phyloP scores from a whole-genome alignment of 2,888 invertebrate species.

The Dicranocentrus wangi region DNA sequence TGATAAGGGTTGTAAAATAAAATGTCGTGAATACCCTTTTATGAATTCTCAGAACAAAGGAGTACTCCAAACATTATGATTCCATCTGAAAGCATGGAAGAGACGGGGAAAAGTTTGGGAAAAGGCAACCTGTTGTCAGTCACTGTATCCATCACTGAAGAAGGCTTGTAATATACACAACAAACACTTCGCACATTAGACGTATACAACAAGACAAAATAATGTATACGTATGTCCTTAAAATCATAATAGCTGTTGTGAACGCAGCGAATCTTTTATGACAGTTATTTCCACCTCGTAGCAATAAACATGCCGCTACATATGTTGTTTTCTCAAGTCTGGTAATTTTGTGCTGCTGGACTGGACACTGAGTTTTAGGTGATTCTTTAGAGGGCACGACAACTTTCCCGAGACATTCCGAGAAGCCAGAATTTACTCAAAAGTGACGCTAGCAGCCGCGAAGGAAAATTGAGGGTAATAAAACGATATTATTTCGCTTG shows the following conservation, averaged over 20 bases:
- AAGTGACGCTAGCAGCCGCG: constrained; percentile 38
- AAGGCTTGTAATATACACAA: too few relatives aligned
- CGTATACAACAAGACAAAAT: too few relatives aligned
- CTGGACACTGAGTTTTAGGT: constrained; percentile 11
- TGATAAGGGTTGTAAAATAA: constrained; percentile 41
- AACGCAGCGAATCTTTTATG: constrained; percentile 54
- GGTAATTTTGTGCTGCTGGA: neutral
- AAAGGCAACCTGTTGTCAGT: constrained; percentile 15
- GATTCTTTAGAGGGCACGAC: neutral
- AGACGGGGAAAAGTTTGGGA: neutral
- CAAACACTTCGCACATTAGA: too few relatives aligned
- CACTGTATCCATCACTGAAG: neutral
- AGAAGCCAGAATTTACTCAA: neutral
- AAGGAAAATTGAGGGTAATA: constrained; percentile 47
- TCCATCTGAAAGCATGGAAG: neutral
- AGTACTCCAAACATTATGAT: constrained; percentile 3
- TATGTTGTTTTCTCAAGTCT: neutral
- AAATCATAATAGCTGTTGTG: constrained; percentile 28
- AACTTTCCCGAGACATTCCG: neutral
- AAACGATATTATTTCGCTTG: constrained; percentile 36
- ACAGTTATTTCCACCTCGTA: constrained; percentile 58
- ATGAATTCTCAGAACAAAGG: constrained; percentile 46
- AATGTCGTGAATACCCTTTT: constrained; percentile 15
- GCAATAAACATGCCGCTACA: constrained; percentile 48
- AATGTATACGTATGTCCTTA: constrained; percentile 4